Percentiles rank a stretch among this genome's conserved stretches.
These are phyloP conservation scores for Sussaba pulchella DNA, from an alignment of 2,888 invertebrate genomes.

Conservation along the genomic window DNA sequence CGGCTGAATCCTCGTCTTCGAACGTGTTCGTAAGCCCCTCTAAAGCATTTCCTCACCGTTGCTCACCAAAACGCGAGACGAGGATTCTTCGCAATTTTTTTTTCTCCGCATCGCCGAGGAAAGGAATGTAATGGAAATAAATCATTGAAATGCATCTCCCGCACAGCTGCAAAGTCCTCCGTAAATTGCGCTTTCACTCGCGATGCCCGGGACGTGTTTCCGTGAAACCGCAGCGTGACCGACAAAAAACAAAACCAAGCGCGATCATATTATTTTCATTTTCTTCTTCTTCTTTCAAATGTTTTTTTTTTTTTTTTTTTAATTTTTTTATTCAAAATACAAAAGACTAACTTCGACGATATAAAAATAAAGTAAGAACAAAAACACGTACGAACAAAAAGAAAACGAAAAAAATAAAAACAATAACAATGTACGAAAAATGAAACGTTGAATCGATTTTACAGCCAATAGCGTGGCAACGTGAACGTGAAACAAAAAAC, in stretches of 20 bases:
- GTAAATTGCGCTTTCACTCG: constrained; percentile 55
- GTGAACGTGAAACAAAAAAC: background rate
- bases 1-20: too few species aligned
- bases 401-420: background rate
- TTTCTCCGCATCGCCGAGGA: background rate
- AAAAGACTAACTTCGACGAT: constrained; percentile 6
- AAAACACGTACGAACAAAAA: background rate
- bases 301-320: background rate
- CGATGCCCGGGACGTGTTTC: constrained; percentile 51
- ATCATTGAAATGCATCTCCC: constrained; percentile 34
- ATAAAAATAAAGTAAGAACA: background rate
- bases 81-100: background rate
- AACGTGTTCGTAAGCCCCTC: too few species aligned
- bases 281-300: background rate
- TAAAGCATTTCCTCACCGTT: too few species aligned
- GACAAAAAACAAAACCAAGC: constrained; percentile 17
- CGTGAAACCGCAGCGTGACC: constrained; percentile 54
- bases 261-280: too few species aligned
- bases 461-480: background rate
- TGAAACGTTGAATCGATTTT: background rate
- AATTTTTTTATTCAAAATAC: constrained; percentile 40
- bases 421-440: background rate
- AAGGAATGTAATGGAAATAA: background rate
- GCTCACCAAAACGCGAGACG: too few species aligned
- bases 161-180: constrained; percentile 25